phyloP scores from a whole-genome alignment of 2,888 invertebrate species.

The Ectemnius lituratus region DNA sequence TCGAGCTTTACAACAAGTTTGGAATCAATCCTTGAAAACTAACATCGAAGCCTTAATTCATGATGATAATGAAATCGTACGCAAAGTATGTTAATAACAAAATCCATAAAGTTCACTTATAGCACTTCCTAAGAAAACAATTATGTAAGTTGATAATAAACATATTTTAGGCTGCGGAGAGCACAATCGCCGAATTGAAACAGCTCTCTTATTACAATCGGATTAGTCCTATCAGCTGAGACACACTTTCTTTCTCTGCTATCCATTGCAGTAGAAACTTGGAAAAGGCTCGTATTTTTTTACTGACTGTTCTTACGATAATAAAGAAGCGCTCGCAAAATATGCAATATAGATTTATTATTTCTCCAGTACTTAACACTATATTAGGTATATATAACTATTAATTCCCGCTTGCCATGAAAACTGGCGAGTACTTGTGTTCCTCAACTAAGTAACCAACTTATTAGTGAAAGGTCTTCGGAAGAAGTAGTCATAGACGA shows the following conservation, averaged over 20 bases:
- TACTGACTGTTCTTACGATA: not conserved
- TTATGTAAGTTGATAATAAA: not conserved
- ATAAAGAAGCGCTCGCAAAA: too few species aligned
- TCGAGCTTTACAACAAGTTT: constrained; percentile 82
- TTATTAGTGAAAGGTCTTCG: constrained; percentile 37
- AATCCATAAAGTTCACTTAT: not conserved
- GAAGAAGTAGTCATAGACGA: constrained; percentile 21
- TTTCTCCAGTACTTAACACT: too few species aligned
- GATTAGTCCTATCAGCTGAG: constrained; percentile 29
- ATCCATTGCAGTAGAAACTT: not conserved
- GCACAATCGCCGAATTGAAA: constrained; percentile 80
- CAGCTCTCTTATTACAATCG: constrained; percentile 77
- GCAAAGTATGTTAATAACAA: constrained; percentile 77
- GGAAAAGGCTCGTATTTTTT: not conserved
- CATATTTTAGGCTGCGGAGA: constrained; percentile 78
- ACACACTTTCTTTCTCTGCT: too few species aligned
- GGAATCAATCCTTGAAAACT: constrained; percentile 82
- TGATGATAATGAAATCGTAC: constrained; percentile 81
- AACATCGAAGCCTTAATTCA: constrained; percentile 82
- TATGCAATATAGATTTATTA: too few species aligned
- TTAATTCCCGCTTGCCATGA: too few species aligned
- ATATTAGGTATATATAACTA: too few species aligned
- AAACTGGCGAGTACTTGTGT: too few species aligned
- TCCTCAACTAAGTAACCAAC: constrained; percentile 32
- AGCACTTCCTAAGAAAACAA: not conserved